phyloP scores from a whole-genome alignment of 2,888 invertebrate genomes.

The Thysanoteuthis rhombus region DNA sequence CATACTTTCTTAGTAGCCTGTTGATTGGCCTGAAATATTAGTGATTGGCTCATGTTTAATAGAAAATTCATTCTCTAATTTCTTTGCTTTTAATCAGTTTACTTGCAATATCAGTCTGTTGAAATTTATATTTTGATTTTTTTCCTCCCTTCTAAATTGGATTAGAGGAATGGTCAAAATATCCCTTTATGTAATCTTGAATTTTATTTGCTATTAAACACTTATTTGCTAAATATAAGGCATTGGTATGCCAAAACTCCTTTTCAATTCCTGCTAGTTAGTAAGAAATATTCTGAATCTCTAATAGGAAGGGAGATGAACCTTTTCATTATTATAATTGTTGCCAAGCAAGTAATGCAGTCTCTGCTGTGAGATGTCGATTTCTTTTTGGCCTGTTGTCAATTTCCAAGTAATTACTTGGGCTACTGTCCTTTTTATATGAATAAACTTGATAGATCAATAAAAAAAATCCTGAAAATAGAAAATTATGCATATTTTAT shows the following conservation, averaged over 20 bases:
- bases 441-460: background rate
- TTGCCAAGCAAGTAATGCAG: background rate
- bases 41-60: background rate
- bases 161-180: background rate
- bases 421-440: background rate
- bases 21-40: too few relatives aligned
- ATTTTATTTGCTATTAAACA: background rate
- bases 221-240: background rate
- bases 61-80: background rate
- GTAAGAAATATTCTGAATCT: background rate
- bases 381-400: conserved; percentile 12
- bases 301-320: background rate
- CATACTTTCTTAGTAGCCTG: background rate
- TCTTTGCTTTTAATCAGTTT: background rate
- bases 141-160: background rate
- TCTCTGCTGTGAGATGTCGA: conserved; percentile 12
- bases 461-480: background rate
- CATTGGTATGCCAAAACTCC: background rate
- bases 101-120: background rate
- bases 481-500: background rate
- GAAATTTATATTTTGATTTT: background rate
- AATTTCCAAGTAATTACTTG: background rate
- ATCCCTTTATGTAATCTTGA: background rate
- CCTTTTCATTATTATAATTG: background rate
- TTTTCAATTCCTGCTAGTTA: background rate